Base-by-base conservation (phyloP, 2,113 vertebrate species). In the Tupaia chinensis region DNA sequence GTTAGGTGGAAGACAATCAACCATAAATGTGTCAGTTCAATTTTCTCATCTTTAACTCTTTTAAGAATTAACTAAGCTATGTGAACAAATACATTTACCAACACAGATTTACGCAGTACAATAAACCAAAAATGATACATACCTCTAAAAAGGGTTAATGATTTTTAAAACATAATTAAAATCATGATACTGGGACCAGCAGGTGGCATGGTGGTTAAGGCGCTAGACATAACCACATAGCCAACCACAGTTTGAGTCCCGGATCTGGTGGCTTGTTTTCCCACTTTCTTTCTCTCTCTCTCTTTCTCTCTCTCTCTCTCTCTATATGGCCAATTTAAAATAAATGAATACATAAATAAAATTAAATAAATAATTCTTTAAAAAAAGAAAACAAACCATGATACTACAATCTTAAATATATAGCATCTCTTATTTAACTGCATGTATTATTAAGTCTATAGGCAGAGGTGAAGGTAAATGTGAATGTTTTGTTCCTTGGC, bases 371-470 rank as follows among this genome's bases (percentile, higher is more conserved):
- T 44, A 44, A 44, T 44, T 44, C 44, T 44, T 44, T 44, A 3
- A 44, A 60, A n/a, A 79, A 79, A 80, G 9, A 73, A 65, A 22
- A 14, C 13, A 58, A 25, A 82, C 7, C 25, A 61, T 80, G 23
- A 93, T 54, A 27, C 14, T 9, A 69, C 27, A 61, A 5, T 32
- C 96, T 79, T 80, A 85, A 95, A 95, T 90, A 44, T 44, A 34
- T 4, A 86, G 65, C 11, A 81, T 5, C n/a, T 83, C 60, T 87
- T 68, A 8, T 83, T 56, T 76, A 92, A 87, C 5, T 85, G 44
- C n/a, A 91, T 88, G 91, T 90, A 82, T 70, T 89, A 94, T 29
- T 77, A 96, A 90, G 34, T 95, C 73, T 77, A 19, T 85, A 91
- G 15, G 53, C 17, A 63, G 3, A 58, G 20, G 77, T 80, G 56